Evolutionary conservation across 37 sponge, comb jelly and placozoan genomes (phyloP).

Genomic region (Theonella swinhoei): DNA sequence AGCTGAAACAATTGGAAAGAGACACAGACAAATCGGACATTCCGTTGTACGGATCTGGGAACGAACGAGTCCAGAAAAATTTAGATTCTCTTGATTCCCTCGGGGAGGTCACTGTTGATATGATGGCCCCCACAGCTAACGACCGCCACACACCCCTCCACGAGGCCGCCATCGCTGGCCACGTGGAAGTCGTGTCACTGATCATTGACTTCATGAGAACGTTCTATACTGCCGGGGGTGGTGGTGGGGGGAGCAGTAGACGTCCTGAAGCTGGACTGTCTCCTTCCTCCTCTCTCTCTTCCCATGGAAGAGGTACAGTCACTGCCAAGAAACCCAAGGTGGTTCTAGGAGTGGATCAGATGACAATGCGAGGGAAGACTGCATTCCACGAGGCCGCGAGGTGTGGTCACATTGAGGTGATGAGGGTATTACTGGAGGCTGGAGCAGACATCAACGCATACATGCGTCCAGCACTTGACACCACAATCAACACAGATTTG

Average conservation of each 20-base stretch:
- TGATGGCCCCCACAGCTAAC: not conserved
- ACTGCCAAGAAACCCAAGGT: not conserved
- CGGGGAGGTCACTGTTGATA: constrained; percentile 41
- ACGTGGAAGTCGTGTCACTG: constrained; percentile 46
- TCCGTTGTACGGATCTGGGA: not conserved
- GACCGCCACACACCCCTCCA: constrained; percentile 64
- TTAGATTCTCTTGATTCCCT: not conserved
- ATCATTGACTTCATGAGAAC: constrained; percentile 38
- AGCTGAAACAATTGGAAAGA: not conserved
- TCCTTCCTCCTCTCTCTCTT: not conserved
- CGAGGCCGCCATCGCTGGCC: constrained; percentile 54
- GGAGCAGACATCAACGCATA: constrained; percentile 85
- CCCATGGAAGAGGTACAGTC: not conserved
- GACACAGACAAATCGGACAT: not conserved
- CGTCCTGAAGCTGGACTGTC: not conserved
- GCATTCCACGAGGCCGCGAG: constrained; percentile 79
- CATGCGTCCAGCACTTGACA: constrained; percentile 51
- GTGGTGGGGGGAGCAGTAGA: not conserved
- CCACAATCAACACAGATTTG: constrained; percentile 43
- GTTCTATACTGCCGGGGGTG: not conserved
- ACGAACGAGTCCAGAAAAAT: not conserved
- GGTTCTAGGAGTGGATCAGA: constrained; percentile 54
- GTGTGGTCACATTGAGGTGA: constrained; percentile 33
- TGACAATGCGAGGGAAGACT: constrained; percentile 50
- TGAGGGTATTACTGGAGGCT: constrained; percentile 58